Evolutionary conservation across 2,797 vertebrate genomes (phyloP).

Genomic region (Xenopus petersii): DNA sequence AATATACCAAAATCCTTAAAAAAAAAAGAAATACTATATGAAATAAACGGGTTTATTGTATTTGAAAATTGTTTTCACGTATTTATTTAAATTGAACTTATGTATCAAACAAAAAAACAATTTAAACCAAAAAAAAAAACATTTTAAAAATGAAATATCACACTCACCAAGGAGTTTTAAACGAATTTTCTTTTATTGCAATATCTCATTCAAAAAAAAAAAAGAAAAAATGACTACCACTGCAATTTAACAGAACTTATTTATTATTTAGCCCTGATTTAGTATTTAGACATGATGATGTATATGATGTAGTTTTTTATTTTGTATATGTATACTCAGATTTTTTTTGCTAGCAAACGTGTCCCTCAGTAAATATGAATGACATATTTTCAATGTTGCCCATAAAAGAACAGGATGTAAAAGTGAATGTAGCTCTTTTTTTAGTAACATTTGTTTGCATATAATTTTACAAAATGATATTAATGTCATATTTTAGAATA

Average conservation of each 20-base stretch:
- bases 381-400: conserved; percentile 22
- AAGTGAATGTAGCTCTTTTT: conserved; percentile 31
- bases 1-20: conserved; percentile 35
- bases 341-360: conserved; percentile 8
- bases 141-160: background rate
- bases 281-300: conserved; percentile 6
- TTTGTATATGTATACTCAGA: conserved; percentile 25
- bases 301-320: conserved; percentile 14
- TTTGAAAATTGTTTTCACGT: conserved; percentile 61
- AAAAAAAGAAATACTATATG: conserved; percentile 8
- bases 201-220: background rate
- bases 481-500: conserved; percentile 24
- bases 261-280: conserved; percentile 21
- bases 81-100: conserved; percentile 70
- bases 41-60: conserved; percentile 69
- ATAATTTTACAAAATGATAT: background rate
- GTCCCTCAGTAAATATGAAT: conserved; percentile 12
- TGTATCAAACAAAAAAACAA: conserved; percentile 43
- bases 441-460: conserved; percentile 3
- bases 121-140: conserved; percentile 60
- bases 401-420: conserved; percentile 2
- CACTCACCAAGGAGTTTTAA: background rate
- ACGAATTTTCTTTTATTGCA: background rate
- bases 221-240: background rate
- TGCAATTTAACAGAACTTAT: conserved; percentile 12